phyloP scores from a whole-genome alignment of 2,888 invertebrate genomes.

The Drosophila melanosoma region DNA sequence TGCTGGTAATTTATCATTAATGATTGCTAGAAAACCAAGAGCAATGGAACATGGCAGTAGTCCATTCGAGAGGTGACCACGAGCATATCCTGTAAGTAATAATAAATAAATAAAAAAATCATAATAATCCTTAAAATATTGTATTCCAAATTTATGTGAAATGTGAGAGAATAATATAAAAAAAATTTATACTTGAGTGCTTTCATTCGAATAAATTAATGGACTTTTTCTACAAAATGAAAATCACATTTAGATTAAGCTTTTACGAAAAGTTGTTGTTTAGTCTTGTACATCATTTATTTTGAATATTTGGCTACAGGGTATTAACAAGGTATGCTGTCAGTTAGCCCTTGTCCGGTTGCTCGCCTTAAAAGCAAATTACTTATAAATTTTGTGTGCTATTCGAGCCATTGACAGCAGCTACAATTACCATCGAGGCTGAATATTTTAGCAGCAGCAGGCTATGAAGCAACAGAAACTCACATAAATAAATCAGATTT shows the following conservation, averaged over 20 bases:
- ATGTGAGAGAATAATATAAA: not conserved
- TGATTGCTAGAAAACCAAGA: conserved; percentile 52
- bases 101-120: not conserved
- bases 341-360: conserved; percentile 5
- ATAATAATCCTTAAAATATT: not conserved
- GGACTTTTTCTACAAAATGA: not conserved
- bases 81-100: conserved; percentile 15
- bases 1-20: conserved; percentile 80
- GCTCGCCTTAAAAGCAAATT: conserved; percentile 36
- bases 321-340: conserved; percentile 43
- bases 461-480: conserved; percentile 39
- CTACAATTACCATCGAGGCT: conserved; percentile 64
- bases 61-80: not conserved
- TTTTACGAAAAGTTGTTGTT: not conserved
- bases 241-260: not conserved
- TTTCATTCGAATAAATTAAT: not conserved
- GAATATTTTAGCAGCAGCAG: conserved; percentile 34
- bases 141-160: not conserved
- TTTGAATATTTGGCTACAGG: not conserved
- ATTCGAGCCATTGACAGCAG: conserved; percentile 73
- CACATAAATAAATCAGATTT: conserved; percentile 82
- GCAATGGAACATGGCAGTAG: not conserved
- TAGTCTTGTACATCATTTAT: not conserved
- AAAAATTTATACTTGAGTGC: not conserved
- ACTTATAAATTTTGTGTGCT: conserved; percentile 70